Percentiles rank a stretch among this genome's conserved stretches.
These are phyloP conservation scores for Carabus problematicus DNA, from an alignment of 2,888 invertebrate genomes.

Conservation along the genomic window DNA sequence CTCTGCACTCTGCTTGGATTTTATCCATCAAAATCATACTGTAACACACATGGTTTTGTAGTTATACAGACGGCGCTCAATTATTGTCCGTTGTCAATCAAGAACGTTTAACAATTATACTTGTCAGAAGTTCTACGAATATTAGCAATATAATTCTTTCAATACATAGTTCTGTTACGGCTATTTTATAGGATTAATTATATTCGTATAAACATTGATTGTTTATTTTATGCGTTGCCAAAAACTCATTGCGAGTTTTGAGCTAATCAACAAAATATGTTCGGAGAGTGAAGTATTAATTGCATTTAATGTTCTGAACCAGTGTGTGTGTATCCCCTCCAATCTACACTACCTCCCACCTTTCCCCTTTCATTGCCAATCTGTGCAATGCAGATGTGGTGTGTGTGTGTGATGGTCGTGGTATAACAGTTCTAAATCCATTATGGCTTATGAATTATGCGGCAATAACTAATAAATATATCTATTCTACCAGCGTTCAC, in stretches of 20 bases:
- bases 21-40: no score
- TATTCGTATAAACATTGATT: no score
- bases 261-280: constrained; percentile 21
- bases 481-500: constrained; percentile 13
- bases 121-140: no score
- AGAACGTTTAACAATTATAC: no score
- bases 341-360: not conserved
- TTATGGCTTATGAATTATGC: constrained; percentile 40
- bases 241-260: not conserved
- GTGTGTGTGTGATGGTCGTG: not conserved
- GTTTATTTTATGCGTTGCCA: not conserved
- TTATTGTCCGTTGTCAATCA: no score
- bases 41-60: no score
- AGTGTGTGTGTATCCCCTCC: not conserved
- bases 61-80: no score
- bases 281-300: constrained; percentile 20
- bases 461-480: constrained; percentile 41
- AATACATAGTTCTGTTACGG: no score
- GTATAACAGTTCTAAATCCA: constrained; percentile 28
- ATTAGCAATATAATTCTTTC: no score
- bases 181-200: no score
- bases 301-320: constrained; percentile 9
- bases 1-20: no score
- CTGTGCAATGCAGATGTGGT: not conserved
- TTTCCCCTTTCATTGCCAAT: not conserved